Evolutionary conservation across 2,113 vertebrate species (phyloP), one percentile per base, ranked within the genome.

Genomic region (Solea senegalensis): DNA sequence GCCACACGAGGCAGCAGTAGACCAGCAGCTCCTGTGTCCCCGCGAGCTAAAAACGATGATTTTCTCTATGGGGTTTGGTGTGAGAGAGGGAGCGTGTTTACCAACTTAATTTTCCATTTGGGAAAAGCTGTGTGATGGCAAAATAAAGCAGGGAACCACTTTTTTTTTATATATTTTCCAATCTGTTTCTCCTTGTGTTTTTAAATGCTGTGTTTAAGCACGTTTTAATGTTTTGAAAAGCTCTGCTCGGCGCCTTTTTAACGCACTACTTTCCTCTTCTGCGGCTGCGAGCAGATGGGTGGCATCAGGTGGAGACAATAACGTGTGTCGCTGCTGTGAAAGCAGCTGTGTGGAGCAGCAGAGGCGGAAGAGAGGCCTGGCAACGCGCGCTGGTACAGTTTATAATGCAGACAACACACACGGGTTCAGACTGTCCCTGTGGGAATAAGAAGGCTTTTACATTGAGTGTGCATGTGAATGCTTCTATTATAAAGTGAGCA

Each of bases 301-400:
- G 77, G 86, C 89, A 39, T 91, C 85, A 58, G 88, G 75, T 44
- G 92, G 90, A 41, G 85, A 91, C 53, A 86, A 92, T 40, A 53
- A 86, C 55, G 88, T 92, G 69, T 93, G 92, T 55, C 10, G 69
- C 59, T 94, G 92, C 81, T 94, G 91, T 60, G 89, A 90, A 27
- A 86, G 43, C 80, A 84, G 87, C 50, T 91, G 81, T 7, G 54
- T 56, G 0, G 21, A 10, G 13, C 52, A 6, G 53, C 52, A 6
- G 53, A 86, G 86, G 27, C 53, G 11, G 51, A 90, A 44, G 57
- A 69, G 74, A n/a, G 76, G 81, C 48, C 61, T 70, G 0, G 43
- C 26, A 26, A 60, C 50, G 52, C 70, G 80, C 46, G 39, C 52
- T 2, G 85, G 88, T 92, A 80, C 62, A 7, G 58, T 76, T 69